Conservation (phyloP, 2,113 vertebrate genomes). For the Candoia aspera region DNA sequence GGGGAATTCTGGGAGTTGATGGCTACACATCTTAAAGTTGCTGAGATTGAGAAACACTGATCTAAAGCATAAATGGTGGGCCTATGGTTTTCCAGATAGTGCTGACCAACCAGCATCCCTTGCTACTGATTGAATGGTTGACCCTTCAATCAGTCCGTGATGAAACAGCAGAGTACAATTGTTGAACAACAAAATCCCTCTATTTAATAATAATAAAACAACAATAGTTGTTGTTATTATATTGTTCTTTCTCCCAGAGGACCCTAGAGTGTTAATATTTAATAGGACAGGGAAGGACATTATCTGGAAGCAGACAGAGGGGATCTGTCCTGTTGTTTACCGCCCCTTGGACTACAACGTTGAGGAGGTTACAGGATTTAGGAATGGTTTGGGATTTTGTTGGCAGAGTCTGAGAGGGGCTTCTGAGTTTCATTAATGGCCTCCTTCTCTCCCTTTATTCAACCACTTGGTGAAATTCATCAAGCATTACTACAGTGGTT, state of each 20-base stretch:
- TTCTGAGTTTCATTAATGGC: not conserved
- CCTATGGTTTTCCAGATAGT: not conserved
- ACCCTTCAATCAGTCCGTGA: not conserved
- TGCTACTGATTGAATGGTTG: not conserved
- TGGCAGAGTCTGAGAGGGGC: not conserved
- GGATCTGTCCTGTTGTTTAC: not conserved
- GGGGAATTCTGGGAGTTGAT: not conserved
- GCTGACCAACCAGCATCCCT: not conserved
- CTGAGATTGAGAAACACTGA: not conserved
- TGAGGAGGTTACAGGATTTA: not conserved
- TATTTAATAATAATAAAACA: no score
- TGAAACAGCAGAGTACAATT: not conserved
- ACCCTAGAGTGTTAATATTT: not conserved
- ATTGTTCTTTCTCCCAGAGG: not conserved
- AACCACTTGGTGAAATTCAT: not conserved
- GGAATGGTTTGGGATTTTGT: not conserved
- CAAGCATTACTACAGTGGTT: not conserved
- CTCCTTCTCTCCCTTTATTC: no score
- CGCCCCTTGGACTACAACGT: not conserved
- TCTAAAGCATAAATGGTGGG: not conserved
- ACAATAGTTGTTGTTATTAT: not conserved
- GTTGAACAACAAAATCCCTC: no score
- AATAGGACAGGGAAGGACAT: not conserved
- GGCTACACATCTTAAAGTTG: not conserved
- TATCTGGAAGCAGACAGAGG: not conserved